These are phyloP conservation scores for Argyresthia albistria DNA, from an alignment of 2,888 invertebrate genomes.

Conservation along the genomic window DNA sequence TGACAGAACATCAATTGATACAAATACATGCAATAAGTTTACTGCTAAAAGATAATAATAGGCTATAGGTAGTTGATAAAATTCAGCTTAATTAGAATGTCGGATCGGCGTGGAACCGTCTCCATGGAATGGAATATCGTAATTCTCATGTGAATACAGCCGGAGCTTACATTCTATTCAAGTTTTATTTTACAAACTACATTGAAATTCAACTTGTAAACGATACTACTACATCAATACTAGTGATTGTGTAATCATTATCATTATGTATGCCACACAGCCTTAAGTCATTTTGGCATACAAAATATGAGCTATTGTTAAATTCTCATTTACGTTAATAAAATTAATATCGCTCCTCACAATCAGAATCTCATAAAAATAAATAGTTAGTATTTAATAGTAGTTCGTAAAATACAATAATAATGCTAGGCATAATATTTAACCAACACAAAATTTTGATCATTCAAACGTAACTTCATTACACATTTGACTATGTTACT, in stretches of 20 bases:
- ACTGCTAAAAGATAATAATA: too few species aligned
- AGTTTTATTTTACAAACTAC: too few species aligned
- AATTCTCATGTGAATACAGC: too few species aligned
- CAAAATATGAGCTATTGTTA: neutral
- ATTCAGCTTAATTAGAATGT: too few species aligned
- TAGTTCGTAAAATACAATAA: neutral
- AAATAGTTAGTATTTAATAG: neutral
- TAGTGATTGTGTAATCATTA: neutral
- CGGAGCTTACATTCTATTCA: too few species aligned
- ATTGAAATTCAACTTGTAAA: too few species aligned
- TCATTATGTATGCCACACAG: conserved; percentile 1
- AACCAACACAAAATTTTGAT: neutral
- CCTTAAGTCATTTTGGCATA: conserved; percentile 1
- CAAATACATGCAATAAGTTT: too few species aligned
- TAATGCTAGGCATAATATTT: neutral
- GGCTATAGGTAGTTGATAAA: too few species aligned
- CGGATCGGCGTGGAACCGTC: too few species aligned
- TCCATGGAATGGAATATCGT: too few species aligned
- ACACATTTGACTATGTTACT: neutral
- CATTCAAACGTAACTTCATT: neutral
- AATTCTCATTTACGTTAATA: neutral
- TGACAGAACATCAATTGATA: too few species aligned
- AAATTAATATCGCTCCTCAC: neutral
- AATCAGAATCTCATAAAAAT: neutral
- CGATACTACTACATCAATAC: too few species aligned